Base-by-base conservation (phyloP, 1,140 invertebrate genomes). In the Eufriesea mexicana region DNA sequence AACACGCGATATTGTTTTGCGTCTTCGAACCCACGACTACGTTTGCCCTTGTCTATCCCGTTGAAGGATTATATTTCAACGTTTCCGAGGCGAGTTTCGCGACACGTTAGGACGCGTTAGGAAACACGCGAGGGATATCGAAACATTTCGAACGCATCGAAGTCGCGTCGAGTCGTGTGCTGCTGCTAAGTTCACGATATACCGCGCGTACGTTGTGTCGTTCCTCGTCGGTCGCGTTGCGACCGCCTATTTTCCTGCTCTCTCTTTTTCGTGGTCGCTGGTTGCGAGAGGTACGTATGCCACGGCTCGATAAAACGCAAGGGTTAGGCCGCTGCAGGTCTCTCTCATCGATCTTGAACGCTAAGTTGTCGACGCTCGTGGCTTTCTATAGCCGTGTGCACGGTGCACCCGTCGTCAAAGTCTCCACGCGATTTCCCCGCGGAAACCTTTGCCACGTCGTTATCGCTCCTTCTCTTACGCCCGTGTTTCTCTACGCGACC, bases 241-340 rank as follows among this genome's bases (percentile, higher is more conserved):
- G 42, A 9, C 10, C 51, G 42, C 8, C 47, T 79, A 62, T 68
- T 70, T 68, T 45, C 64, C 16, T 0, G 18, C 47, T 45, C 77
- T 73, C 73, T 75, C 35, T 86, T 35, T 76, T 66, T 77, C 76
- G 68, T 68, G 51, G 62, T 55, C 57, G 25, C 45, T 51, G 25
- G 54, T 80, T 61, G 66, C 64, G 66, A 61, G 20, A 57, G n/a
- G 16, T 68, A 77, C 66, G 54, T 79, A 42, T 81, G 35, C 45
- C 47, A n/a, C 71, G 51, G 84, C 57, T 86, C 84, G 84, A 86
- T 86, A 86, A 86, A 84, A 86, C 76, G 76, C 84, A 73, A 86
- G 84, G 82, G 81, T 84, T 86, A 86, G 81, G 82, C 82, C 57
- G 80, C 66, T 54, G 81, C 82, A 70, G 75, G 70, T 55, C 79